Evolutionary conservation across 1,140 invertebrate genomes (phyloP), one percentile per base, ranked within the genome.

Genomic region (Bombus superbus): DNA sequence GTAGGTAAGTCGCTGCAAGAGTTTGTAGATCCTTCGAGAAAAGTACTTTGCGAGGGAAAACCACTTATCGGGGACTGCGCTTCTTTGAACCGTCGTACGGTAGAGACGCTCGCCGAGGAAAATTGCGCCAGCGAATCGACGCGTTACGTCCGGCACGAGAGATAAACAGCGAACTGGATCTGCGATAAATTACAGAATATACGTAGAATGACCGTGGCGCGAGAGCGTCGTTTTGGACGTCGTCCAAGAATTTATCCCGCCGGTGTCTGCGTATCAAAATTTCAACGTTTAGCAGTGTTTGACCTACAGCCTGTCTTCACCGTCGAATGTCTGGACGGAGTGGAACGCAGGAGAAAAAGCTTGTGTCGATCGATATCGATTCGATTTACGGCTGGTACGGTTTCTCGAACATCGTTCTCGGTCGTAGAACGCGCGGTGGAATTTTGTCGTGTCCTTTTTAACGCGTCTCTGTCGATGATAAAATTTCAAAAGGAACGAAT

Each of bases 261-360:
- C 77, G 73, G 87, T 90, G 83, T 90, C 57, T 80, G 75, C 72
- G 82, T 89, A 89, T 92, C 88, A 92, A 91, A 90, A 92, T 91
- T 93, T 92, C 90, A 90, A 89, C 89, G 86, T 89, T 91, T 91
- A 90, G 91, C 87, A 89, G 79, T 83, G 87, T 91, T 89, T 85
- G 88, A 90, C 75, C 64, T 73, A 64, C 59, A 81, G 81, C 68
- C 68, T 68, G 73, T 71, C 57, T 47, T 53, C 77, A 59, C 35
- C 64, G 38, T n/a, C 47, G 83, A 84, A 91, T 89, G 86, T 87
- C 83, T 81, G 75, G 75, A 86, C 68, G 72, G 84, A 79, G 66
- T 71, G 53, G 83, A 86, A 80, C 73, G 74, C 53, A 25, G 81
- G 64, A 78, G 53, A 80, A 32, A 57, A 44, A 53, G 47, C 22